A percentile compares a stretch with the other conserved stretches of the same genome.
Conservation (phyloP, 2,113 vertebrate species). For the Hyperopisus bebe region DNA sequence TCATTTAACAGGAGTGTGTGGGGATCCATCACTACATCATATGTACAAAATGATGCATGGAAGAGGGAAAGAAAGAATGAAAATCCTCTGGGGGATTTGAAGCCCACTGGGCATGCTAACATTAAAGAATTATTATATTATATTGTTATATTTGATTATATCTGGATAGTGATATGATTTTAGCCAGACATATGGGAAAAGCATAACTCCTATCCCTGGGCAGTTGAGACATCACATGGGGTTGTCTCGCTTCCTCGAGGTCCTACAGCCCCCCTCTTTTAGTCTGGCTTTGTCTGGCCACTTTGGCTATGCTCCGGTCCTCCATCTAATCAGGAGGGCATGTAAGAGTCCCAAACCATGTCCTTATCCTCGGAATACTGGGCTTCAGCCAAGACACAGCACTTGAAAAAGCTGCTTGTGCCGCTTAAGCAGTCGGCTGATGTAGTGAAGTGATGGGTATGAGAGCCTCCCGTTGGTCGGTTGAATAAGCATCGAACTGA, state of each 20-base stretch:
- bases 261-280: background rate
- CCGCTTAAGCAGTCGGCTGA: background rate
- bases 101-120: background rate
- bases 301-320: background rate
- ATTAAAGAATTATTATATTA: background rate
- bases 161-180: background rate
- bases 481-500: background rate
- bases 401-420: background rate
- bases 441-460: background rate
- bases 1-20: background rate
- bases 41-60: background rate
- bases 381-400: background rate
- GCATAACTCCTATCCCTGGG: background rate
- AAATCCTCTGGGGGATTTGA: background rate
- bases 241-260: background rate
- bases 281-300: background rate
- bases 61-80: background rate
- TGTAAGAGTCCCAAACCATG: background rate
- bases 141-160: background rate
- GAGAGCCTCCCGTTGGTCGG: background rate
- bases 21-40: background rate
- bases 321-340: background rate
- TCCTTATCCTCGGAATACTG: background rate
- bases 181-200: background rate
- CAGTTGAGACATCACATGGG: background rate